Conservation (phyloP, 2,888 invertebrate species). For the Palloptera scutellata region DNA sequence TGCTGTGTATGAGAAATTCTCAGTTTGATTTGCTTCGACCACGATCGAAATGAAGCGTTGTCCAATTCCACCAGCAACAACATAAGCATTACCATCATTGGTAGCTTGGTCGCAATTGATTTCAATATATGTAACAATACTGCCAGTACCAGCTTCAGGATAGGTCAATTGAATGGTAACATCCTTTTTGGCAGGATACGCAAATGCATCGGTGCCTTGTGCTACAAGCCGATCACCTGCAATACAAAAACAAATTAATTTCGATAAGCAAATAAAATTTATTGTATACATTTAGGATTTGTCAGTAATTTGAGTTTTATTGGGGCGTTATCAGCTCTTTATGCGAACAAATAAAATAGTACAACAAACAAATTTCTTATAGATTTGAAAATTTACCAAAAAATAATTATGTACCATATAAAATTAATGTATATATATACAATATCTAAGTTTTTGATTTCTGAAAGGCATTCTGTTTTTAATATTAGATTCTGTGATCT, state of each 20-base stretch:
- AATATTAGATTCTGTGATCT: too few species aligned
- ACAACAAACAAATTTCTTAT: too few species aligned
- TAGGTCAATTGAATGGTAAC: conserved; percentile 56
- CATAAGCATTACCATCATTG: conserved; percentile 56
- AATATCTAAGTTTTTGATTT: too few species aligned
- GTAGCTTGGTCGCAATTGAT: conserved; percentile 53
- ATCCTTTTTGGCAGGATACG: conserved; percentile 51
- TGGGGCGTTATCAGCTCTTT: neutral
- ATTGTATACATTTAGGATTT: conserved; percentile 4
- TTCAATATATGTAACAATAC: conserved; percentile 54
- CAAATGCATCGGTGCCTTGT: conserved; percentile 51
- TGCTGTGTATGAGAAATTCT: conserved; percentile 54
- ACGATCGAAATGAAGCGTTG: conserved; percentile 56
- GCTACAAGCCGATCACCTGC: conserved; percentile 56
- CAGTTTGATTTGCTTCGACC: conserved; percentile 56
- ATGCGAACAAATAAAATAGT: too few species aligned
- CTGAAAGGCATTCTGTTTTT: too few species aligned
- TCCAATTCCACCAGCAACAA: conserved; percentile 60
- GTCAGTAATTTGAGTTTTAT: neutral
- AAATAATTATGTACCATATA: too few species aligned
- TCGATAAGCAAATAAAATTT: neutral
- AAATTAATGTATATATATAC: too few species aligned
- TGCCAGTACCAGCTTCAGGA: conserved; percentile 52
- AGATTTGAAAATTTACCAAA: too few species aligned
- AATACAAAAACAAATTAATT: conserved; percentile 26